phyloP scores from a whole-genome alignment of 1,140 invertebrate species.

The Sesamia nonagrioides region DNA sequence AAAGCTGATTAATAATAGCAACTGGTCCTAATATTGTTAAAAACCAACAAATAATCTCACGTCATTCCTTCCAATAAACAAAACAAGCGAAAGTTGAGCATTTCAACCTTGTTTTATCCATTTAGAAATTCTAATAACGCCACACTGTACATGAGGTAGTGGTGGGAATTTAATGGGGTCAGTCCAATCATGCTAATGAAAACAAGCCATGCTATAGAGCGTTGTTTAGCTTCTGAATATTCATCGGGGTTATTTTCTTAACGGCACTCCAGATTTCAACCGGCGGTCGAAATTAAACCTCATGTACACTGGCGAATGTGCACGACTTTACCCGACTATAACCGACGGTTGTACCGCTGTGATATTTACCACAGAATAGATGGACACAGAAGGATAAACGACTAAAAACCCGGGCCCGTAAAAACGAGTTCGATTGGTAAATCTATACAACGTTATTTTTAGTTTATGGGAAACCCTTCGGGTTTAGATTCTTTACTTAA shows the following conservation, averaged over 20 bases:
- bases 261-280: constrained; percentile 72
- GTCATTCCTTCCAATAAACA: not conserved
- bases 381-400: not conserved
- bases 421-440: too few relatives aligned
- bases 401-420: too few relatives aligned
- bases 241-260: constrained; percentile 81
- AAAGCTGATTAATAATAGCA: not conserved
- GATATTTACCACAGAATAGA: not conserved
- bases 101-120: constrained; percentile 47
- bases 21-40: too few relatives aligned
- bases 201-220: constrained; percentile 75
- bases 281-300: constrained; percentile 67
- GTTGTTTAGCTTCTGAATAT: constrained; percentile 80
- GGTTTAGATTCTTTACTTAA: too few relatives aligned
- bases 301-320: constrained; percentile 24
- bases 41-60: not conserved
- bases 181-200: constrained; percentile 83
- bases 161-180: constrained; percentile 76
- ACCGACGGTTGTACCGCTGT: not conserved
- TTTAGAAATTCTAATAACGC: constrained; percentile 51
- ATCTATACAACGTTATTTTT: too few relatives aligned
- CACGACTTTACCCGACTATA: constrained; percentile 11
- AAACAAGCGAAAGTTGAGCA: constrained; percentile 15
- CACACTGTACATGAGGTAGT: constrained; percentile 49
- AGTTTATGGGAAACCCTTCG: too few relatives aligned